These are phyloP conservation scores for Butorides virescens DNA, from an alignment of 2,113 vertebrate genomes.

Conservation along the genomic window DNA sequence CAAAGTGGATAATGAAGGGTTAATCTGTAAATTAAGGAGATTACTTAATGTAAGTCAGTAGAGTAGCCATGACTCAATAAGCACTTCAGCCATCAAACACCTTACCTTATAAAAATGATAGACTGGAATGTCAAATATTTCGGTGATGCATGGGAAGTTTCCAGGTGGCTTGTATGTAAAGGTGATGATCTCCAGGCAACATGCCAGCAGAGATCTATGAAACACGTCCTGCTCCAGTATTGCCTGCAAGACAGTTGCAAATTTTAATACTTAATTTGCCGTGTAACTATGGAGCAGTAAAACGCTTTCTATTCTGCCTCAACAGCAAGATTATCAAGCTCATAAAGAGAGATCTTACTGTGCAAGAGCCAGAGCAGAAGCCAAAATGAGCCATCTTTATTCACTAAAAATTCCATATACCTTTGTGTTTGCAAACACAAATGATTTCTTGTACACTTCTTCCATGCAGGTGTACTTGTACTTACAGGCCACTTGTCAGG, in stretches of 20 bases:
- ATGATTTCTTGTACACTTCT: background rate
- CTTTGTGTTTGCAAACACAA: background rate
- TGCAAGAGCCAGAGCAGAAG: background rate
- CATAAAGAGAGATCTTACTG: background rate
- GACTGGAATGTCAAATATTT: conserved; percentile 86
- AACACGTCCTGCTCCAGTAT: conserved; percentile 92
- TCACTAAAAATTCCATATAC: background rate
- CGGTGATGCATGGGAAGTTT: conserved; percentile 83
- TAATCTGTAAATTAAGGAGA: background rate
- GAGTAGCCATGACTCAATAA: background rate
- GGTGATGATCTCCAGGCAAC: conserved; percentile 89
- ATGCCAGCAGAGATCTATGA: conserved; percentile 88
- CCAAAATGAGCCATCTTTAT: background rate
- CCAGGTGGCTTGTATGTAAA: conserved; percentile 91
- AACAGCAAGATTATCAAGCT: background rate
- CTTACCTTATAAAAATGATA: conserved; percentile 96
- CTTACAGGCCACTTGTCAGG: background rate
- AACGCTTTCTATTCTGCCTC: background rate
- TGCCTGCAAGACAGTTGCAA: conserved; percentile 71
- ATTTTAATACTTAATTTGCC: background rate
- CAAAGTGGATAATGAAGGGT: background rate
- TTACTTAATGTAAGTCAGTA: background rate
- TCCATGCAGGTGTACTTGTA: background rate
- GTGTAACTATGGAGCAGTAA: background rate
- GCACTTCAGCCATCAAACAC: background rate